Base-by-base conservation (phyloP, 1,140 invertebrate genomes). In the Argopecten irradians region DNA sequence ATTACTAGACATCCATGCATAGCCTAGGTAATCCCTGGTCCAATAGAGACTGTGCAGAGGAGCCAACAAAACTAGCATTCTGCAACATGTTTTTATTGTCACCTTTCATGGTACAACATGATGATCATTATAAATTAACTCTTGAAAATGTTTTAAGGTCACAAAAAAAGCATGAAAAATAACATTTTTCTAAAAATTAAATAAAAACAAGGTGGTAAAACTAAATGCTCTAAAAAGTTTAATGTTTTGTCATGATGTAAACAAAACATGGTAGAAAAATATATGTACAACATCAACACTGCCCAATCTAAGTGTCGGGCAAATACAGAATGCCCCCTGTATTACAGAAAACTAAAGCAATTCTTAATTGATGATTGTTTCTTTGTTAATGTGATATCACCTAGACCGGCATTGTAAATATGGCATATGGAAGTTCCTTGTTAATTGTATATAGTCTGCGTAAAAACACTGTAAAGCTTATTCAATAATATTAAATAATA, bases 81-180 rank as follows among this genome's bases (percentile, higher is more conserved):
- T 71, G 55, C 55, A 71, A 71, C n/a, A 71, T 71, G 55, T 71
- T 71, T 71, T 71, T 71, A 71, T 71, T 71, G 55, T 71, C n/a
- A 71, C 55, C 55, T 71, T 71, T n/a, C n/a, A 71, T 71, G 55
- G 14, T 71, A 71, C 55, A 71, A 71, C 55, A 71, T 71, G 55
- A 71, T 71, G 55, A 71, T 71, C n/a, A 71, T 71, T 71, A 71
- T 71, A 71, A 71, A 71, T 71, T 28, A 71, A 71, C 55, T 71
- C 55, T n/a, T 71, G 55, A 71, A 46, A 46, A 71, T 71, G n/a
- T 71, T 71, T 71, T 1, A 71, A 71, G 55, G 55, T 71, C 55
- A 71, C 55, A 71, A 71, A 71, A n/a, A 46, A 71, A 71, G 55
- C 55, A 71, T 16, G 55, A 71, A 28, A 71, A 71, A 71, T 71